Base-by-base conservation (phyloP, 2,113 vertebrate genomes). In the Callipepla squamata region DNA sequence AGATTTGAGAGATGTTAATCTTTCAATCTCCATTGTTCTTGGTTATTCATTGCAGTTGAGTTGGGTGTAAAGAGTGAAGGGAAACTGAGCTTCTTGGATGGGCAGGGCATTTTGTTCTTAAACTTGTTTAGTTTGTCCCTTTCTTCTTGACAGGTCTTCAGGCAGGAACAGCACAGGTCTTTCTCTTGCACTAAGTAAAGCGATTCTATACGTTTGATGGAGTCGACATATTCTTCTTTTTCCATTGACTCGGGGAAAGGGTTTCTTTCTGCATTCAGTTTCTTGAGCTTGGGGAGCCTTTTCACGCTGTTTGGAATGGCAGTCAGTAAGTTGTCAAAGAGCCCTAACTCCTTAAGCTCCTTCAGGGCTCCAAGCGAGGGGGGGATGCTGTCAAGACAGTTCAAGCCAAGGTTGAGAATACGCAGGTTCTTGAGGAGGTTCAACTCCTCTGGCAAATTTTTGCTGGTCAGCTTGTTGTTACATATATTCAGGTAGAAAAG, bases 341-440 rank as follows among this genome's bases (percentile, higher is more conserved):
- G 96, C 17, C 98, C 98, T 15, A 99, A 89, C 76, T 99, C 98
- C 11, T 95, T 95, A 8, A 99, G 98, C 74, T 97, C 98, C 40
- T 93, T 97, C 55, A 99, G 94, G 2, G 94, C 79, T 2, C 94
- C 98, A 79, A 99, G 94, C 1, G 96, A 97, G 48, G 97, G 94
- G 16, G 99, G 98, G 55, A 99, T 92, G 3, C 61, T 93, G 9
- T 99, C 98, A 67, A 99, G 96, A 7, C 96, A 93, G 90, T 99
- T 99, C 93, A 99, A 90, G 26, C 99, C 99, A 13, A 99, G 95
- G 45, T 99, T 99, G 59, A 99, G 97, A 11, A 94, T 97, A 21
- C 93, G 98, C 12, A 99, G 96, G 61, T 89, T 97, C 84, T 95
- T 97, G 78, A 99, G 98, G 30, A 86, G 97, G 14, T 97, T 98